Base-by-base conservation (phyloP, 2,797 vertebrate species). In the Lycodopsis pacificus region DNA sequence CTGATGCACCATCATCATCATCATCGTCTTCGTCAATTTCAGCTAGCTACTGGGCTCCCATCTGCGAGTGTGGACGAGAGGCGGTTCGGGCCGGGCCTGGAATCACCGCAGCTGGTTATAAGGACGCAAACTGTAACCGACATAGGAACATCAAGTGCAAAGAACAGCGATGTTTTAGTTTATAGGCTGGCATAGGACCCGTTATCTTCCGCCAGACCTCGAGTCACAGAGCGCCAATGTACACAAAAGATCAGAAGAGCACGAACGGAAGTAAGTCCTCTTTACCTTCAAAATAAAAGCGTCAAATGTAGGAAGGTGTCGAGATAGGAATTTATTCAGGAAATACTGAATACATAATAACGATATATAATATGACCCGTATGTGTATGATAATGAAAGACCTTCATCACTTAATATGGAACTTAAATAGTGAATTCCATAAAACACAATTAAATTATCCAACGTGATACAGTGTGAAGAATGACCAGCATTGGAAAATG, bases 1-100 rank as follows among this genome's bases (percentile, higher is more conserved):
- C 80, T 49, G 88, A 90, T 87, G 90, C 92, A 90, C 75, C 92
- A 88, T 89, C 90, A 84, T 86, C 89, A 76, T 74, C 87, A 62
- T 61, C 92, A 86, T 89, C 90, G 81, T 85, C 89, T 25, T 70
- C 73, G 69, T 73, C 72, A 51, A 64, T 75, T 89, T 85, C 32
- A 81, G 88, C 87, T 82, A 86, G 88, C 87, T 83, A 69, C 67
- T 1, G 73, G 77, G 80, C 82, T 76, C 77, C 56, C 77, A 54
- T 75, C 61, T 54, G 73, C 71, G 59, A 57, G 8, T 27, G 19
- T 13, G 20, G 53, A 57, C 17, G 68, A 36, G 69, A 64, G 22
- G 65, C 54, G 72, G 68, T 42, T 22, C 30, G 44, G 30, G 10
- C 19, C 57, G 61, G 63, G 61, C 22, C 56, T 34, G 6, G 20